Base-by-base conservation (phyloP, 1,140 invertebrate genomes). In the Galleria mellonella region DNA sequence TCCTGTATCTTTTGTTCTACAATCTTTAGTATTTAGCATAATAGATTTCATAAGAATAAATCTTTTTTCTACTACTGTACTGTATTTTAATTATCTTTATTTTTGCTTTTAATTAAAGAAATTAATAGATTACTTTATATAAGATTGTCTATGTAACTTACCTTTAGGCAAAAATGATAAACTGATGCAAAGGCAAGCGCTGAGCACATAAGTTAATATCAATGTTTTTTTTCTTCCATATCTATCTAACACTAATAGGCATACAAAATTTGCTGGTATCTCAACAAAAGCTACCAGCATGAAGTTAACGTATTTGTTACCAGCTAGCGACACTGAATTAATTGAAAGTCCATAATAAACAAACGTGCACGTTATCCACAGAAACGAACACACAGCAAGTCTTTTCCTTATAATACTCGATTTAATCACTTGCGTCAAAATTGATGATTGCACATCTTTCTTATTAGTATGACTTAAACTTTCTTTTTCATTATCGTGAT, bases 311-410 rank as follows among this genome's bases (percentile, higher is more conserved):
- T 90, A 90, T 47, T 89, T 89, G 59, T 91, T 89, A 4, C 91
- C 91, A 13, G 87, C 89, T 14, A 93, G 81, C 12, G 90, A 88
- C 14, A 90, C 90, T 0, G 91, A 89, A 44, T 92, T 92, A 38
- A 92, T 87, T 2, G 91, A 90, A 6, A 93, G 51, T 7, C 91
- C 92, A 47, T 92, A 92, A 56, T 92, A 93, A 6, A 92, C 89
- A 54, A 92, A 89, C 3, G 81, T 82, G 57, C 81, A 84, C 0
- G 81, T 84, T 13, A 82, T 83, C 78, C 78, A 84, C 15, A 84
- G 30, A 56, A 79, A 84, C 7, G 81, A 77, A 43, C 81, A 84
- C 28, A 66, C 59, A 4, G 71, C 43, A 28, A 81, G 49, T 61
- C 78, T 64, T 39, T 60, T 72, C 11, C 55, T 66, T 38, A 84